A percentile compares a stretch with the other conserved stretches of the same genome.
phyloP scores from a whole-genome alignment of 2,797 vertebrate species.

The Oryzias sinensis region DNA sequence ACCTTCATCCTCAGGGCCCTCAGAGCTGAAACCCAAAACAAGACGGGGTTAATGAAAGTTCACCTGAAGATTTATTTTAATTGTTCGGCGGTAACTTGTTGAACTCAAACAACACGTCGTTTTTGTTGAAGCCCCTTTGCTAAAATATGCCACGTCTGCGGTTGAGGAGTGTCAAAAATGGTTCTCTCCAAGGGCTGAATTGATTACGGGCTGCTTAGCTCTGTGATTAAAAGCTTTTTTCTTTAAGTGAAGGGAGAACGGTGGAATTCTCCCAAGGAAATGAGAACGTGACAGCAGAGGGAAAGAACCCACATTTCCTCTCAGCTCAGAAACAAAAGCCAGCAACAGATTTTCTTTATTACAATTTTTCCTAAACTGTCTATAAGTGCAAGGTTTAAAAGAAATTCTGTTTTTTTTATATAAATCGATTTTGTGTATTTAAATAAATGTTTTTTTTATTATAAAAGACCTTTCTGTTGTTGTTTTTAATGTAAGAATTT shows the following conservation, averaged over 20 bases:
- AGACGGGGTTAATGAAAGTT: conserved; percentile 77
- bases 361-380: too few relatives aligned
- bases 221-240: conserved; percentile 47
- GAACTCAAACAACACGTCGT: conserved; percentile 76
- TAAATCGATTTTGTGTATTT: too few relatives aligned
- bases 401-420: too few relatives aligned
- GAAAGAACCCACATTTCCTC: conserved; percentile 1
- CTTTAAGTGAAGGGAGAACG: conserved; percentile 30
- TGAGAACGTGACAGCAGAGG: conserved; percentile 14
- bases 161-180: conserved; percentile 65
- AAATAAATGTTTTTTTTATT: too few relatives aligned
- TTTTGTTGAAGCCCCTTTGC: conserved; percentile 64
- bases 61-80: conserved; percentile 81
- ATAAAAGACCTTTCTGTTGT: too few relatives aligned
- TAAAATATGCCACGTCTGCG: conserved; percentile 72
- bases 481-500: too few relatives aligned
- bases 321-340: not conserved
- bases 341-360: too few relatives aligned
- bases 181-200: conserved; percentile 31
- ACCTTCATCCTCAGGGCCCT: conserved; percentile 59
- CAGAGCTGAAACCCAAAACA: conserved; percentile 72
- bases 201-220: conserved; percentile 44
- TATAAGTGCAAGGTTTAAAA: too few relatives aligned
- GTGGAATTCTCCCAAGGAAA: conserved; percentile 29
- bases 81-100: conserved; percentile 75